Evolutionary conservation across 2,113 vertebrate species (phyloP), one percentile per base, ranked within the genome.

Genomic region (Dipodomys merriami): DNA sequence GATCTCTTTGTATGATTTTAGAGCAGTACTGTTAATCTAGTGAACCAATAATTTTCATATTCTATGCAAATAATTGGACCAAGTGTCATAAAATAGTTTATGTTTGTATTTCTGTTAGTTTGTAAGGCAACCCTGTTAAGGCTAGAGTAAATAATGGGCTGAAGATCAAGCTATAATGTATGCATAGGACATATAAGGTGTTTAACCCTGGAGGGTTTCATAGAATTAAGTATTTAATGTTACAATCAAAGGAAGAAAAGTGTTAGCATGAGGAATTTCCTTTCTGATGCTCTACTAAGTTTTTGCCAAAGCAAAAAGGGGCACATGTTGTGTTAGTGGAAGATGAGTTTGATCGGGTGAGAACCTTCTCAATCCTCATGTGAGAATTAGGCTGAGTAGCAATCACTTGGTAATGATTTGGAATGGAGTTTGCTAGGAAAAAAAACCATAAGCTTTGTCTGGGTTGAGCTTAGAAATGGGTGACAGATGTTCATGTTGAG

Each of bases 401-500:
- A 96, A 94, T 96, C 78, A 90, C 84, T 94, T 98, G 86, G 84
- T 96, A 97, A 96, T 84, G 96, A 73, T 96, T 94, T 97, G 90
- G 88, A 94, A 95, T 91, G 92, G 39, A 95, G 49, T 85, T 96
- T 83, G 93, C 67, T 96, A 96, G 92, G 39, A 97, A 96, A 97
- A 53, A 46, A 97, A 96, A 97, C 53, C 39, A 19, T 46, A 68
- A 64, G 94, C 91, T 97, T 97, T 95, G 89, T 95, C 96, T 96
- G 96, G 93, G 8, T 0, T 95, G 95, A 96, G 86, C 83, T 73
- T 95, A 97, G 97, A 97, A 91, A 97, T 22, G 83, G 93, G 73
- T 96, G 97, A 92, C 97, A 97, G 97, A 97, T 97, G 97, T 96
- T 97, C 93, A 96, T 93, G 95, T 96, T 96, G 97, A 97, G 73